Evolutionary conservation across 1,140 invertebrate genomes (phyloP).

Genomic region (Papilio polyxenes): DNA sequence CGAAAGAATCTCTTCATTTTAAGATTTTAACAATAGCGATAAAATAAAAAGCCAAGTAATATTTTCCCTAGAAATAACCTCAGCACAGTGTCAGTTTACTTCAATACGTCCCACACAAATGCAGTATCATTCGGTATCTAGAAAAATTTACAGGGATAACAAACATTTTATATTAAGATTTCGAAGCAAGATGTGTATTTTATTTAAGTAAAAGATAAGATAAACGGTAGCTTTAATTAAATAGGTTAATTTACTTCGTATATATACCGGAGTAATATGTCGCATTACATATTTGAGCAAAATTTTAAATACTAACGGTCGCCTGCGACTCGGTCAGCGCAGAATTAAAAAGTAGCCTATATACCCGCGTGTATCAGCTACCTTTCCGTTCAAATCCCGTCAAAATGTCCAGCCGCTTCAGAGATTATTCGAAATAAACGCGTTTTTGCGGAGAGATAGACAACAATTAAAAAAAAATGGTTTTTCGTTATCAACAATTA

Average conservation of each 20-base stretch:
- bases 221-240: neutral
- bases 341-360: too few relatives aligned
- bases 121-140: neutral
- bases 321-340: too few relatives aligned
- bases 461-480: too few relatives aligned
- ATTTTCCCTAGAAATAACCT: neutral
- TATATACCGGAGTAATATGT: too few relatives aligned
- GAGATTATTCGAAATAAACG: too few relatives aligned
- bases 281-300: too few relatives aligned
- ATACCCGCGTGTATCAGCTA: too few relatives aligned
- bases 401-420: too few relatives aligned
- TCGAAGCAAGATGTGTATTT: neutral
- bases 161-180: neutral
- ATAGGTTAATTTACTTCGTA: neutral
- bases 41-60: slow-evolving; percentile 35
- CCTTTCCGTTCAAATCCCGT: too few relatives aligned
- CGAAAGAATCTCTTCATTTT: slow-evolving; percentile 34
- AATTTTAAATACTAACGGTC: too few relatives aligned
- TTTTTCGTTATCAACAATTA: too few relatives aligned
- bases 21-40: slow-evolving; percentile 34
- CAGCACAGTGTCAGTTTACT: slow-evolving; percentile 5
- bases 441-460: too few relatives aligned
- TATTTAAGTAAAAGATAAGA: neutral
- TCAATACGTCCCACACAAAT: neutral
- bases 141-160: neutral